Percentiles rank a stretch among this genome's conserved stretches.
phyloP scores from a whole-genome alignment of 2,113 vertebrate species.

The Esox niger region DNA sequence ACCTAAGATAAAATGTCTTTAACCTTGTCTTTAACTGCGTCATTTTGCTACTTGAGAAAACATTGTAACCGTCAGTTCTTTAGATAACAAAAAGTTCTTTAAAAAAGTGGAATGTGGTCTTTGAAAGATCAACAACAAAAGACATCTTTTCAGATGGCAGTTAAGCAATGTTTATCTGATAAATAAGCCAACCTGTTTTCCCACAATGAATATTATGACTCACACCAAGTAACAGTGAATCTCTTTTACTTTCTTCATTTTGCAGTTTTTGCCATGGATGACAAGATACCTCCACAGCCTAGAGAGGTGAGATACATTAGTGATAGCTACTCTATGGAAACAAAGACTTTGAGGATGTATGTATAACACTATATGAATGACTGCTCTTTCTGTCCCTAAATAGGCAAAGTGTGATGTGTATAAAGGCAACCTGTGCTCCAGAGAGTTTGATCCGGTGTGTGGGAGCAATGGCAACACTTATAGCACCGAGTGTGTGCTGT shows the following conservation, averaged over 20 bases:
- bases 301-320: constrained; percentile 18
- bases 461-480: constrained; percentile 55
- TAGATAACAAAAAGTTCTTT: background rate
- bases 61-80: background rate
- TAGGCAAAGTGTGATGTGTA: constrained; percentile 31
- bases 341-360: background rate
- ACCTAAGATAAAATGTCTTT: background rate
- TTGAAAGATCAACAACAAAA: background rate
- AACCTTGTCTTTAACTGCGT: background rate
- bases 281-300: background rate
- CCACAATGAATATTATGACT: background rate
- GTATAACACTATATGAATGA: background rate
- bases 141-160: background rate
- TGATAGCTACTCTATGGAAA: background rate
- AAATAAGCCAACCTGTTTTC: background rate
- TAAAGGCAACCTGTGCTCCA: constrained; percentile 27
- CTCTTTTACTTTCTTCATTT: background rate
- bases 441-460: constrained; percentile 57
- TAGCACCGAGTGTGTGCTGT: constrained; percentile 57
- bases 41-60: background rate
- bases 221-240: background rate
- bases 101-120: background rate
- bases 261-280: constrained; percentile 13
- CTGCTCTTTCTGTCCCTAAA: background rate
- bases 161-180: constrained; percentile 8